Percentiles rank a stretch among this genome's conserved stretches.
Evolutionary conservation across 2,113 vertebrate genomes (phyloP).

Genomic region (Rhinichthys klamathensis): DNA sequence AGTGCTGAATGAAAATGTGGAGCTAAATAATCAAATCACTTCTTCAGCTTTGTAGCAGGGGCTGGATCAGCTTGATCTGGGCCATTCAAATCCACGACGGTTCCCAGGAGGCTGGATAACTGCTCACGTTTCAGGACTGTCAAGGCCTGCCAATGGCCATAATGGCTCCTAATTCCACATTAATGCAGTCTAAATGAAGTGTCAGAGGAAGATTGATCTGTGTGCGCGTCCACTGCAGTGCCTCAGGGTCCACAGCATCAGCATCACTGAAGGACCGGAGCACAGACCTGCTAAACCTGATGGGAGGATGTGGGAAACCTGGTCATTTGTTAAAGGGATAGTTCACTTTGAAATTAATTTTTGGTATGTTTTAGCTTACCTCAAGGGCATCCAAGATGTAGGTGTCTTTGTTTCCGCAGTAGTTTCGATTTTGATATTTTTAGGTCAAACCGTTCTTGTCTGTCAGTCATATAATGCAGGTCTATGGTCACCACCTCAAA

Average conservation of each 20-base stretch:
- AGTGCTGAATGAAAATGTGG: conserved; percentile 64
- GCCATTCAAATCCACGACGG: conserved; percentile 77
- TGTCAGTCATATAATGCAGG: no score
- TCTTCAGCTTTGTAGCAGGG: conserved; percentile 73
- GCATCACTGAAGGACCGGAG: neutral
- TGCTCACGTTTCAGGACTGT: conserved; percentile 75
- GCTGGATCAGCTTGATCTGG: conserved; percentile 79
- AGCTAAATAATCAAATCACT: conserved; percentile 68
- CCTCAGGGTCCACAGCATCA: conserved; percentile 19
- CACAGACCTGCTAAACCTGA: conserved; percentile 31
- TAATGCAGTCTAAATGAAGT: conserved; percentile 96
- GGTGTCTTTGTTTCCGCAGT: no score
- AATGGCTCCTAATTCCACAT: conserved; percentile 91
- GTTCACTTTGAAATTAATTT: no score
- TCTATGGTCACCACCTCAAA: no score
- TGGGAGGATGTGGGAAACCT: neutral
- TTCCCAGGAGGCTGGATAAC: conserved; percentile 75
- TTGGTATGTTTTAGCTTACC: no score
- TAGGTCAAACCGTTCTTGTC: no score
- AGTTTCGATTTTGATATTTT: no score
- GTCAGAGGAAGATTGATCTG: conserved; percentile 93
- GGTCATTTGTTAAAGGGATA: conserved; percentile 26
- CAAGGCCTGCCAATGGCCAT: conserved; percentile 85
- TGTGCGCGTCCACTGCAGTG: conserved; percentile 73
- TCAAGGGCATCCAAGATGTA: no score